These are phyloP conservation scores for Plecturocebus donacophilus DNA, from an alignment of 2,113 vertebrate genomes.

Conservation along the genomic window DNA sequence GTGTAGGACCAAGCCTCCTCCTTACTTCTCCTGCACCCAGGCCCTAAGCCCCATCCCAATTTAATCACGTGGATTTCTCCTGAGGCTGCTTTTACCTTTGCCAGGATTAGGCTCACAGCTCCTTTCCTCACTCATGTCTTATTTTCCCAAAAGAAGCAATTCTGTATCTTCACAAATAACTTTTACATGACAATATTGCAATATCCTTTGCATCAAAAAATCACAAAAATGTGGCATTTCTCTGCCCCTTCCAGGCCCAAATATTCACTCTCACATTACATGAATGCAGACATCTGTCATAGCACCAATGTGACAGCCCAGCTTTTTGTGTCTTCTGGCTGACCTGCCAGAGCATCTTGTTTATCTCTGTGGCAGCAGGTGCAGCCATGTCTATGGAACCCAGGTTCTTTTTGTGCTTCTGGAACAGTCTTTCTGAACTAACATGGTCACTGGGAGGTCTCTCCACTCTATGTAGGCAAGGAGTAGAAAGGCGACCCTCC, in stretches of 20 bases:
- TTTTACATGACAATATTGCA: neutral
- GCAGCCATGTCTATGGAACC: neutral
- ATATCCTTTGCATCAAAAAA: constrained; percentile 2
- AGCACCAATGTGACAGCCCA: neutral
- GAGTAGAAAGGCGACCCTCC: neutral
- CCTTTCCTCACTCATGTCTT: neutral
- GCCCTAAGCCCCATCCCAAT: neutral
- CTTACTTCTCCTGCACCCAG: neutral
- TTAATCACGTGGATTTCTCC: neutral
- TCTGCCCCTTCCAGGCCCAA: neutral
- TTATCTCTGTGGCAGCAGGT: neutral
- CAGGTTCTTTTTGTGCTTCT: neutral
- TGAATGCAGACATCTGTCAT: constrained; percentile 26
- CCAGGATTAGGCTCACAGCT: neutral
- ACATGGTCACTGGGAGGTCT: neutral
- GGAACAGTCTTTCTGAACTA: neutral
- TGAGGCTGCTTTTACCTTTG: neutral
- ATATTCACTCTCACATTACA: neutral
- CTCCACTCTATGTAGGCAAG: neutral
- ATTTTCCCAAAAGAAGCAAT: constrained; percentile 1
- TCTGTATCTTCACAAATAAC: neutral
- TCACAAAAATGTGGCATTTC: constrained; percentile 54
- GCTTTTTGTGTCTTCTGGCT: neutral
- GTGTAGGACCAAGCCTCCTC: neutral
- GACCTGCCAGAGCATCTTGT: neutral